Evolutionary conservation across 2,888 invertebrate genomes (phyloP).

Genomic region (Drosophila pegasa): DNA sequence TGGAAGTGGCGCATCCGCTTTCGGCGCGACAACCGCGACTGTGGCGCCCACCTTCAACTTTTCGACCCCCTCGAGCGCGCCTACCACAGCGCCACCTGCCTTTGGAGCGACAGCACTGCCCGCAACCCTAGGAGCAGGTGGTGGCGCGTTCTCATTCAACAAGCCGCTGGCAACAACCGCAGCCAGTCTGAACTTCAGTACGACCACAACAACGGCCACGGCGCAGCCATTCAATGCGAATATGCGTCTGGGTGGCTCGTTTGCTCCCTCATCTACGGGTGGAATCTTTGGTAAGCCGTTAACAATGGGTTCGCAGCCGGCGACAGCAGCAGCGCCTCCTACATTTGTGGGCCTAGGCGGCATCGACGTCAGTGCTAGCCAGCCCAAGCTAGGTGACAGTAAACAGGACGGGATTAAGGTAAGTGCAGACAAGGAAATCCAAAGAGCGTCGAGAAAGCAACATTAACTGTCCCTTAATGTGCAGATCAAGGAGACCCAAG

Average conservation of each 20-base stretch:
- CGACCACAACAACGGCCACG: constrained; percentile 80
- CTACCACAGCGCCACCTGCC: constrained; percentile 61
- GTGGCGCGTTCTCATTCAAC: constrained; percentile 69
- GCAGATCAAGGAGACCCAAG: constrained; percentile 83
- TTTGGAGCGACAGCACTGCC: constrained; percentile 57
- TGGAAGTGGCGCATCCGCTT: not conserved
- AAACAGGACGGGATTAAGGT: constrained; percentile 83
- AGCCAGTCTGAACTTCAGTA: constrained; percentile 82
- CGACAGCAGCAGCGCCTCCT: constrained; percentile 59
- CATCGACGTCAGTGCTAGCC: constrained; percentile 82
- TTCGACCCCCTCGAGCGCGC: constrained; percentile 54
- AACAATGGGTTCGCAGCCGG: constrained; percentile 50
- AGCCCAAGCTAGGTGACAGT: constrained; percentile 83
- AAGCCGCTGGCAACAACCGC: constrained; percentile 73
- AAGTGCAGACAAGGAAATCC: not conserved
- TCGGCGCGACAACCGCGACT: constrained; percentile 26
- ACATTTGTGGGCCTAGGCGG: constrained; percentile 83
- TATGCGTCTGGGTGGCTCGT: constrained; percentile 40
- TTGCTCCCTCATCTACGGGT: constrained; percentile 28
- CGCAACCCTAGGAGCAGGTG: constrained; percentile 8
- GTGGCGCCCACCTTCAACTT: constrained; percentile 65
- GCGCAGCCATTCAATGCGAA: constrained; percentile 64
- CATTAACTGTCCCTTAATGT: not conserved
- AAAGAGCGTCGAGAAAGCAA: not conserved
- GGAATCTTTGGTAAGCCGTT: constrained; percentile 78